Base-by-base conservation (phyloP, 2,797 vertebrate genomes). In the Xiphorhynchus erythropygius region DNA sequence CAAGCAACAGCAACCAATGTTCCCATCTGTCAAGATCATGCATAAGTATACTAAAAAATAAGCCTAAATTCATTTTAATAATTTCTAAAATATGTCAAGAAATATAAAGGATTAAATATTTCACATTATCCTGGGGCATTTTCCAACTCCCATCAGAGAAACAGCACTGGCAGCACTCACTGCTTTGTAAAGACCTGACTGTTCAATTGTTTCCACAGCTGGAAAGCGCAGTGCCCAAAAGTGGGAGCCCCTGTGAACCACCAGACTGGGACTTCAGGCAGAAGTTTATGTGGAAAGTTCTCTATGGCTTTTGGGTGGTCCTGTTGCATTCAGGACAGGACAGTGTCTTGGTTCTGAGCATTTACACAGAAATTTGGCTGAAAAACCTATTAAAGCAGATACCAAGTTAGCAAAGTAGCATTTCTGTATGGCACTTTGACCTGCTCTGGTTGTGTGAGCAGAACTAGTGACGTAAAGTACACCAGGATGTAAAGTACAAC, bases 11-110 rank as follows among this genome's bases (percentile, higher is more conserved):
- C 82, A 90, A 88, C 2, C 4, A 89, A 78, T 90, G 84, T 87
- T 94, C 77, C 57, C 63, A 92, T 84, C 89, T 95, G 96, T 83
- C 95, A 93, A 62, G 63, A 67, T 73, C 79, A 59, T 60, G 64
- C 71, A 49, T 25, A 50, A 75, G 28, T 59, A 25, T 59, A 85
- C 90, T 89, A 41, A 84, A 50, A 75, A 94, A 96, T 76, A 84
- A 88, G 70, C 41, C 82, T 37, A n/a, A 94, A 91, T 53, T 83
- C 55, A 94, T 86, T 96, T 96, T 80, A 91, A 90, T 94, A 71
- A 94, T 57, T 90, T 88, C 64, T 68, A 80, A 83, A 79, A 92
- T 69, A 85, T 59, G 81, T 62, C 7, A 18, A 78, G 87, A 59
- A 91, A 88, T 52, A 91, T 11, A 90, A 94, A 93, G 76, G 70